Conservation (phyloP, 2,113 vertebrate genomes). For the Carettochelys insculpta region DNA sequence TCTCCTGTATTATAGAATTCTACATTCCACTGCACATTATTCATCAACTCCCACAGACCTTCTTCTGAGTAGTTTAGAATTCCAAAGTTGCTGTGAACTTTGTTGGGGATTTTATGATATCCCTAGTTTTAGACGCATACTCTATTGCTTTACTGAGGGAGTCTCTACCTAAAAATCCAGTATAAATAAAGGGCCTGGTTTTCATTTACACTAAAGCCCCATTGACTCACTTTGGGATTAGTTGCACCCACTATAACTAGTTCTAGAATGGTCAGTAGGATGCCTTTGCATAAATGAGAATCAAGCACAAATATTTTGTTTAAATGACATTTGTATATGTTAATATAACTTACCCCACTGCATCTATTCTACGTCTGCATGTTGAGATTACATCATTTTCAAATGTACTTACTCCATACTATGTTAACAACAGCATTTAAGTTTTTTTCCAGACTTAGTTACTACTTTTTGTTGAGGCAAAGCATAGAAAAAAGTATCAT, state of each 20-base stretch:
- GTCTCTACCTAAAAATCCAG: neutral
- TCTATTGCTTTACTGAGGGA: neutral
- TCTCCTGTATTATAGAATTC: constrained; percentile 28
- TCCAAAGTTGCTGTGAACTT: constrained; percentile 32
- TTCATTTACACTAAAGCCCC: neutral
- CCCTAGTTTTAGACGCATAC: neutral
- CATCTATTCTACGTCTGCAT: neutral
- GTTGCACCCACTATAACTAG: neutral
- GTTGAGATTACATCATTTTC: neutral
- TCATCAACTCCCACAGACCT: constrained; percentile 35
- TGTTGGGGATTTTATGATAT: neutral
- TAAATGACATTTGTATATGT: neutral
- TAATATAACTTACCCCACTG: neutral
- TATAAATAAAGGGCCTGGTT: neutral
- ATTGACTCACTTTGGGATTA: neutral
- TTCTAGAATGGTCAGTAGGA: neutral
- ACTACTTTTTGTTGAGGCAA: neutral
- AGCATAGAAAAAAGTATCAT: neutral
- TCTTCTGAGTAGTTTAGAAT: neutral
- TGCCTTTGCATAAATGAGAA: neutral
- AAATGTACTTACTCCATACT: neutral
- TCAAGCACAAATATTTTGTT: neutral
- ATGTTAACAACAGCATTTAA: neutral
- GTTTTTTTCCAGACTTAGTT: neutral
- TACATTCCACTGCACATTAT: constrained; percentile 19